Conservation (phyloP, 1,140 invertebrate species). For the Brachionus koreanus region DNA sequence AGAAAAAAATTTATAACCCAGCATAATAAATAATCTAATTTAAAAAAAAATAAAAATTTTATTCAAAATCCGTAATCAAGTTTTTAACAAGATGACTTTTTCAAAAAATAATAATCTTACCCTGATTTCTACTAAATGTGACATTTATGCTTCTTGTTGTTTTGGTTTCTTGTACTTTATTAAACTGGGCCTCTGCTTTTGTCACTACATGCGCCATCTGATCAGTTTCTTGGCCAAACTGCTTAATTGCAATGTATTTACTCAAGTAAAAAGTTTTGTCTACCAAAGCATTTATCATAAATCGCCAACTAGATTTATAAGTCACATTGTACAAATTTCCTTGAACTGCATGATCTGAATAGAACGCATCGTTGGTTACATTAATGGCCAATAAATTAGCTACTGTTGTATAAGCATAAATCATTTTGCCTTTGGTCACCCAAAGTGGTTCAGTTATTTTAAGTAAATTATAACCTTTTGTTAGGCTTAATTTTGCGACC, state of each 20-base stretch:
- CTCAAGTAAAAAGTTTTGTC: background rate
- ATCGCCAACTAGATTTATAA: background rate
- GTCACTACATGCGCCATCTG: background rate
- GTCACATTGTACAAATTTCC: background rate
- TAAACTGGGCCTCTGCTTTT: background rate
- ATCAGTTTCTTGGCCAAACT: background rate
- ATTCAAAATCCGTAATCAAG: no score
- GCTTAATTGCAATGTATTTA: background rate
- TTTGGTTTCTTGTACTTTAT: background rate
- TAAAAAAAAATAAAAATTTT: no score
- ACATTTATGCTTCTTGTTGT: background rate
- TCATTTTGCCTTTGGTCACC: background rate
- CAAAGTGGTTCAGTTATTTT: background rate
- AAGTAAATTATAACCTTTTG: background rate
- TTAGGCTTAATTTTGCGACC: background rate
- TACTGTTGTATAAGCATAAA: background rate
- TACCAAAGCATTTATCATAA: background rate
- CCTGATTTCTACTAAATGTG: background rate
- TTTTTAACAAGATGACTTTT: no score
- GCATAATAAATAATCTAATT: no score
- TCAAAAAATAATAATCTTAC: background rate
- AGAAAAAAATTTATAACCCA: no score
- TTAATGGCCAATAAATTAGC: background rate
- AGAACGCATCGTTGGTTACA: background rate
- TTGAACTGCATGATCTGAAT: background rate